These are phyloP conservation scores for Fragum sueziense DNA, from an alignment of 2,888 invertebrate species.

Conservation along the genomic window DNA sequence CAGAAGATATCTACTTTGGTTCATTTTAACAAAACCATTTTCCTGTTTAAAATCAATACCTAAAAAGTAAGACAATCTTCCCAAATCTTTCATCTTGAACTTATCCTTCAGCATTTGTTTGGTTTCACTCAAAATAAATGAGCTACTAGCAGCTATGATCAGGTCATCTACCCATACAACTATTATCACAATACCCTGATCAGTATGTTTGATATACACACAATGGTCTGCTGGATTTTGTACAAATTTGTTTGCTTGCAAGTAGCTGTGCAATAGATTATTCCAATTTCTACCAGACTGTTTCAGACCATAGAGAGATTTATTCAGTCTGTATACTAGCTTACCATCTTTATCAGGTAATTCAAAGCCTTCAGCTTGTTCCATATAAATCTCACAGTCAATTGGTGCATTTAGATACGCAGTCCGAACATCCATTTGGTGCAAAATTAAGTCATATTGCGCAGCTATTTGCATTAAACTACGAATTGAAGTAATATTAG, in stretches of 20 bases:
- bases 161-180: conserved; percentile 41
- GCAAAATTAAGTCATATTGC: conserved; percentile 44
- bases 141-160: conserved; percentile 23
- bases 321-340: conserved; percentile 45
- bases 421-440: conserved; percentile 59
- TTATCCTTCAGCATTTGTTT: conserved; percentile 32
- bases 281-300: conserved; percentile 60
- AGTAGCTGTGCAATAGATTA: conserved; percentile 30
- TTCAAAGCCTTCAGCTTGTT: conserved; percentile 53
- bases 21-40: background rate
- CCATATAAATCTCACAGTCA: conserved; percentile 58
- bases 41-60: conserved; percentile 22
- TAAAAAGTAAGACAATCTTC: conserved; percentile 36
- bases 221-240: conserved; percentile 33
- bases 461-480: conserved; percentile 55
- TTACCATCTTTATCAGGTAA: conserved; percentile 23
- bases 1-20: too few relatives aligned
- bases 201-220: conserved; percentile 20
- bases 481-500: conserved; percentile 45
- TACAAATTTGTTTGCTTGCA: conserved; percentile 34
- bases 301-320: conserved; percentile 60
- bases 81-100: conserved; percentile 52
- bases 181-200: conserved; percentile 23
- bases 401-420: conserved; percentile 58
- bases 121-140: background rate